A percentile compares a stretch with the other conserved stretches of the same genome.
Conservation (phyloP, 1,140 invertebrate species). For the Bemisia tabaci region DNA sequence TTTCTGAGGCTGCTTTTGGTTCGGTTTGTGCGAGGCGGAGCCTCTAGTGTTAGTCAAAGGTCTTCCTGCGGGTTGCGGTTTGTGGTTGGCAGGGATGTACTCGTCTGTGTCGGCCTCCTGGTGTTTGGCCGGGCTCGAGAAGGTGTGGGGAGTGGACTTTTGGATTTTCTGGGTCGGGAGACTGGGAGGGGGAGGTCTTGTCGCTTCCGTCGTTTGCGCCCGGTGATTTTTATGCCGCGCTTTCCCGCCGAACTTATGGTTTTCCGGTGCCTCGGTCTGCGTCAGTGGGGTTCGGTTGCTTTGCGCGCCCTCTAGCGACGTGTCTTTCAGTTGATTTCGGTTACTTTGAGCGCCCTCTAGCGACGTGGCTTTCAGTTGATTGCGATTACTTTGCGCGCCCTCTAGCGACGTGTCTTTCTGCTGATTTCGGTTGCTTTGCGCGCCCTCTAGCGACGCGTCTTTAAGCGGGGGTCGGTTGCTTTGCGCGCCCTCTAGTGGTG, state of each 20-base stretch:
- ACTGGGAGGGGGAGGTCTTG: neutral
- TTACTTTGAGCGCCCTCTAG: too few relatives aligned
- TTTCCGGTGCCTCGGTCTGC: neutral
- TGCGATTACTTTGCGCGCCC: neutral
- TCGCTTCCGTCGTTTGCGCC: neutral
- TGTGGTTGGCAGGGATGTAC: neutral
- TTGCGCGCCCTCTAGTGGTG: neutral
- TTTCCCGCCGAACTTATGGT: neutral
- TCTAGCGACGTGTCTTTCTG: neutral
- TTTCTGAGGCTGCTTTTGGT: neutral
- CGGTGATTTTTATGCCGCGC: neutral
- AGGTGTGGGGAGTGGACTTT: neutral
- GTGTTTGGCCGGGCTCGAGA: neutral
- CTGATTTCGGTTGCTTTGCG: neutral
- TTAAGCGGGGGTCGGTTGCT: neutral
- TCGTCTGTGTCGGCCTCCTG: neutral
- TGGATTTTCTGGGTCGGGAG: neutral
- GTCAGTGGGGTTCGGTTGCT: neutral
- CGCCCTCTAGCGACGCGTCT: too few relatives aligned
- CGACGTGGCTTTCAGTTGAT: too few relatives aligned
- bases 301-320: neutral
- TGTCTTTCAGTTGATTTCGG: too few relatives aligned
- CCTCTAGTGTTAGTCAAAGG: neutral
- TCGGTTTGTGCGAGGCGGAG: neutral
- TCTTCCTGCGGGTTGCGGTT: neutral